Percentiles rank a stretch among this genome's conserved stretches.
Evolutionary conservation across 2,888 invertebrate genomes (phyloP).

Genomic region (Limnephilus lunatus): DNA sequence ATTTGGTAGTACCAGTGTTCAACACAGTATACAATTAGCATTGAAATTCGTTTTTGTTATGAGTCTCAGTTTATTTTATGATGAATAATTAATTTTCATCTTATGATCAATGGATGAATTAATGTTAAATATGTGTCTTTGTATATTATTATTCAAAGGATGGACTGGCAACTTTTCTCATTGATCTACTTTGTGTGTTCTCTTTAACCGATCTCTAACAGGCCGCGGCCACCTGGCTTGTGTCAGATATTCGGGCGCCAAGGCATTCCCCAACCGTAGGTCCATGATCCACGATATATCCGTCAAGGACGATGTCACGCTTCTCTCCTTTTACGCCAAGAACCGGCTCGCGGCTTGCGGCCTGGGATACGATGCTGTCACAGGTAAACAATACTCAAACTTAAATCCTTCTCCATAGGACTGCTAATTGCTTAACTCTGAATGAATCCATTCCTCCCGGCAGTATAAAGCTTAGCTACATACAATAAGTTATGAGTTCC

Average conservation of each 20-base stretch:
- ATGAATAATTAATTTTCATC: too few relatives aligned
- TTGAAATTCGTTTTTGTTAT: not conserved
- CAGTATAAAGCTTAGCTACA: constrained; percentile 40
- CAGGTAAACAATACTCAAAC: constrained; percentile 71
- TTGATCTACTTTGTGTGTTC: constrained; percentile 48
- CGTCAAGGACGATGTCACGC: constrained; percentile 90
- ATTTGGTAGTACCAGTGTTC: not conserved
- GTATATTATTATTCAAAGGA: not conserved
- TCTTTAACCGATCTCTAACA: constrained; percentile 71
- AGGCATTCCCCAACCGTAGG: constrained; percentile 85
- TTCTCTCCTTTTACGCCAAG: constrained; percentile 92
- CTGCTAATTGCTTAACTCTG: constrained; percentile 44
- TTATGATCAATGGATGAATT: not conserved
- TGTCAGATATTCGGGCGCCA: constrained; percentile 89
- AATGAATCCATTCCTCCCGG: constrained; percentile 15
- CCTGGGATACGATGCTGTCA: constrained; percentile 74
- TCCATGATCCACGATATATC: constrained; percentile 86
- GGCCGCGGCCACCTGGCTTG: constrained; percentile 91
- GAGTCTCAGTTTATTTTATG: not conserved
- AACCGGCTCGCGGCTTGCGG: constrained; percentile 83
- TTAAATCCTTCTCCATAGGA: constrained; percentile 31
- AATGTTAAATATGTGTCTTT: constrained; percentile 3
- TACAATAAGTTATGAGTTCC: not conserved
- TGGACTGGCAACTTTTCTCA: constrained; percentile 56
- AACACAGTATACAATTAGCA: not conserved